These are phyloP conservation scores for Prosapia bicincta DNA, from an alignment of 2,888 invertebrate genomes.

Conservation along the genomic window DNA sequence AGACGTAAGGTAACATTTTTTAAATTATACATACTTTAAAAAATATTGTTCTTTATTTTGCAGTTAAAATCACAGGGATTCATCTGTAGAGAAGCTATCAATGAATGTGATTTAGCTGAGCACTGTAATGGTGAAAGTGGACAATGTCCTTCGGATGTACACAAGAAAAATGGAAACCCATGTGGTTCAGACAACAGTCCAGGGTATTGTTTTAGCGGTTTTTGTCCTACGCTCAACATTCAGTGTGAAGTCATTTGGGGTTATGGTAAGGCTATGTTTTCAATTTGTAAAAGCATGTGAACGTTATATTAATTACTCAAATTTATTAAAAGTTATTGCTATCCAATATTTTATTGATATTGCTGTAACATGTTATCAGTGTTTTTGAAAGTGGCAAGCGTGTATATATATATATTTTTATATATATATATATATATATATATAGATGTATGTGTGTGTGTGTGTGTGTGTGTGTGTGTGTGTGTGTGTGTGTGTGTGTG, in stretches of 20 bases:
- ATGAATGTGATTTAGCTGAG: slow-evolving; percentile 96
- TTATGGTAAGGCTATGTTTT: slow-evolving; percentile 50
- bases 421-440: no score
- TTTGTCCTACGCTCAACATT: slow-evolving; percentile 80
- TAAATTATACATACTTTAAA: background rate
- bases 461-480: no score
- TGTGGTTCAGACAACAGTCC: slow-evolving; percentile 62
- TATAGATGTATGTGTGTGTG: no score
- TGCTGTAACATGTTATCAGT: no score
- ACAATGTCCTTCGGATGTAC: slow-evolving; percentile 84
- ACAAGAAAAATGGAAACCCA: slow-evolving; percentile 88
- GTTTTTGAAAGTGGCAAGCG: no score
- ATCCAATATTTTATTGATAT: no score
- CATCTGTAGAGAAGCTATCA: slow-evolving; percentile 79
- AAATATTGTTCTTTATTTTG: no score
- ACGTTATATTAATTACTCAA: no score
- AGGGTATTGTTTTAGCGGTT: slow-evolving; percentile 84
- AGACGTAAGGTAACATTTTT: background rate
- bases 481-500: no score
- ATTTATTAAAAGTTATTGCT: no score
- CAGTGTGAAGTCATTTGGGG: slow-evolving; percentile 97
- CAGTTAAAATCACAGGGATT: slow-evolving; percentile 72
- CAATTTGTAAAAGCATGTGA: no score
- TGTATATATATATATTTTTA: no score
- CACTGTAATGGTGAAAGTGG: slow-evolving; percentile 87